These are phyloP conservation scores for Phyllostomus discolor DNA, from an alignment of 2,113 vertebrate genomes.

Conservation along the genomic window DNA sequence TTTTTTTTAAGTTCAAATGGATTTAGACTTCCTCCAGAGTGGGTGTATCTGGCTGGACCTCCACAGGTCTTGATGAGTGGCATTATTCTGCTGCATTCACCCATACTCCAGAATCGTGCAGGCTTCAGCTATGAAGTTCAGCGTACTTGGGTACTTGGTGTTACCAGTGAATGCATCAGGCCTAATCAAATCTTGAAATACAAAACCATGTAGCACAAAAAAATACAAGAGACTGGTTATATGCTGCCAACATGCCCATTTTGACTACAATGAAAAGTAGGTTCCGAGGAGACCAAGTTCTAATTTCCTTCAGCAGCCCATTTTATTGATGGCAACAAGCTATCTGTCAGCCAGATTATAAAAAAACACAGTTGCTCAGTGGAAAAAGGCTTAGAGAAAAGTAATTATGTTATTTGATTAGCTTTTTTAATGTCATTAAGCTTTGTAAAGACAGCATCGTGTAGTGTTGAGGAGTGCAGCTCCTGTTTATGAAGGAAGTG, in stretches of 20 bases:
- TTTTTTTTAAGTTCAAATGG: background rate
- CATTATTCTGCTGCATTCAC: background rate
- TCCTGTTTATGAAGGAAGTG: background rate
- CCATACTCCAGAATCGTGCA: background rate
- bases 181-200: background rate
- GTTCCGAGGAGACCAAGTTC: background rate
- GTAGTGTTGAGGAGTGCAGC: background rate
- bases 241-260: background rate
- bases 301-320: background rate
- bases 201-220: background rate
- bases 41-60: background rate
- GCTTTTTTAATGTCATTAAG: background rate
- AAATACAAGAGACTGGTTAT: background rate
- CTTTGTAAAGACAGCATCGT: background rate
- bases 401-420: background rate
- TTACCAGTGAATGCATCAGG: background rate
- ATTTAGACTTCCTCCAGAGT: background rate
- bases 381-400: background rate
- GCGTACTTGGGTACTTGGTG: background rate
- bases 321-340: background rate
- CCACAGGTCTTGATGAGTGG: background rate
- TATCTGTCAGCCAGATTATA: background rate
- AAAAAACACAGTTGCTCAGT: background rate
- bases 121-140: background rate
- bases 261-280: background rate